Base-by-base conservation (phyloP, 1,140 invertebrate species). In the Contarinia nasturtii region DNA sequence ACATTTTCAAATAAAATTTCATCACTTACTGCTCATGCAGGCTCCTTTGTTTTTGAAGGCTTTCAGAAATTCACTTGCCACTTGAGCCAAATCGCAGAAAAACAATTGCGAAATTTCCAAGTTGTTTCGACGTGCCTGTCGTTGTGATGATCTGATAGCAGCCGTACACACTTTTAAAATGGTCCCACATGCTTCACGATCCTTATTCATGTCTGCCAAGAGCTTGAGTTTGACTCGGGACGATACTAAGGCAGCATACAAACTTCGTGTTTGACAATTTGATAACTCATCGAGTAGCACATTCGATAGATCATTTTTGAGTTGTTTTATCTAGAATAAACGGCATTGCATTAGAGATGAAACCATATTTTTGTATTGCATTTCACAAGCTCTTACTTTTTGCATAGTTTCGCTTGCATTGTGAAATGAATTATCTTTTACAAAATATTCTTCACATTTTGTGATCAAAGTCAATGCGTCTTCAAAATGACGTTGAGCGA, bases 401-500 rank as follows among this genome's bases (percentile, higher is more conserved):
- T 61, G 63, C 33, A 64, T 64, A 43, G 65, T 67, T 40, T 63
- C 60, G 27, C 66, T 57, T 12, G 59, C 58, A 41, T 67, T 66
- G 50, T 69, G 66, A 22, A 67, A 68, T 33, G 57, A 52, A 45
- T 53, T 51, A 38, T 62, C 54, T 45, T 68, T 61, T 18, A 54
- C 57, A 20, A 76, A 56, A 53, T 73, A 82, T 3, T 72, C 65
- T 52, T 73, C 73, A 0, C 77, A 79, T 66, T 78, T 82, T 52
- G 86, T 77, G 45, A 97, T 77, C 8, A 95, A 67, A 49, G 77
- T 75, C 49, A 93, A 86, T 15, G 94, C 91, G 59, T 92, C 86
- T 64, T 96, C 90, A 64, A 97, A 96, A 60, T 96, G 88, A 54
- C 94, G 74, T 64, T 97, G 90, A n/a, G 93, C 94, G 53, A 98